Conservation (phyloP, 1,140 invertebrate genomes). For the Sweltsa coloradensis region DNA sequence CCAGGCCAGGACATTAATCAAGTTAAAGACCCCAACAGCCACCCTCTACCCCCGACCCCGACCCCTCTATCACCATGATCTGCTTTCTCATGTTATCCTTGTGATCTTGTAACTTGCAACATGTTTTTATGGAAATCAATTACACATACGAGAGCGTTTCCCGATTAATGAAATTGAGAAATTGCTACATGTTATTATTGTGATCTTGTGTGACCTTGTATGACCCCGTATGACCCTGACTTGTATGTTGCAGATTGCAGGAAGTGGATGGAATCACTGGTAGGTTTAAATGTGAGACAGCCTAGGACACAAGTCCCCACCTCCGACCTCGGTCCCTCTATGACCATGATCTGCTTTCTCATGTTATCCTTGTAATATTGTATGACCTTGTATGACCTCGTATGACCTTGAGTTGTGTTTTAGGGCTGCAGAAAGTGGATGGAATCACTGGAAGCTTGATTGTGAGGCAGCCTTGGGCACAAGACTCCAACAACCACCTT, state of each 20-base stretch:
- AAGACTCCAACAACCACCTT: constrained; percentile 22
- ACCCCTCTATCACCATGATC: constrained; percentile 3
- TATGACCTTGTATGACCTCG: no score
- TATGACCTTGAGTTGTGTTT: constrained; percentile 5
- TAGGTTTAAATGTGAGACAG: constrained; percentile 33
- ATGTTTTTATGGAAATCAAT: no score
- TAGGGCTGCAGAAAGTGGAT: constrained; percentile 33
- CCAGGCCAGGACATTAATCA: no score
- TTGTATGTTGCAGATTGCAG: constrained; percentile 25
- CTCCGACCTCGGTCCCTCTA: constrained; percentile 23
- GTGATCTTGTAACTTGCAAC: no score
- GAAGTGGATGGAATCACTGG: constrained; percentile 38
- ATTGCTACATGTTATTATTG: no score
- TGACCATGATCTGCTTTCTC: constrained; percentile 37
- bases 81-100: neutral
- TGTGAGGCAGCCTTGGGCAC: constrained; percentile 24
- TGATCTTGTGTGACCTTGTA: no score
- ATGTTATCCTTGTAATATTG: constrained; percentile 34
- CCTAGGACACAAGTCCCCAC: constrained; percentile 24
- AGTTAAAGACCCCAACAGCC: no score
- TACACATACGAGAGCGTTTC: no score
- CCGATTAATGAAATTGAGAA: no score
- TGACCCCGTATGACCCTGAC: no score
- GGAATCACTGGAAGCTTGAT: constrained; percentile 33
- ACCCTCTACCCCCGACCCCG: no score